These are phyloP conservation scores for Argyresthia albistria DNA, from an alignment of 2,888 invertebrate species.

Conservation along the genomic window DNA sequence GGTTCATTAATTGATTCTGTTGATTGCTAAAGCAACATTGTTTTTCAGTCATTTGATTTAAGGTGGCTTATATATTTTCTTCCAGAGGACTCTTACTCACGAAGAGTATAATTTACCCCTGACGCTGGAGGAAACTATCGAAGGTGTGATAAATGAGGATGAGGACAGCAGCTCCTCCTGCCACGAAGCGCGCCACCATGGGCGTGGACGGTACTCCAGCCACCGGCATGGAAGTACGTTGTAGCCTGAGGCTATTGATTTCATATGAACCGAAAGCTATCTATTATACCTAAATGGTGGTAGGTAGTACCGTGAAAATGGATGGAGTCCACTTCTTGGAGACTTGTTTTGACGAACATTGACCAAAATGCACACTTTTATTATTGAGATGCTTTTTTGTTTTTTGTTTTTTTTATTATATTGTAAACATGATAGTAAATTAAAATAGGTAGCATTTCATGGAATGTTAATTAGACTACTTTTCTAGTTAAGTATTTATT, in stretches of 20 bases:
- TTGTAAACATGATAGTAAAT: too few relatives aligned
- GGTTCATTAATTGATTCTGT: too few relatives aligned
- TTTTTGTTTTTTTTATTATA: too few relatives aligned
- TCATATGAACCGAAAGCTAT: not conserved
- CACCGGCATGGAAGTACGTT: constrained; percentile 51
- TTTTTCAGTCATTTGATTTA: too few relatives aligned
- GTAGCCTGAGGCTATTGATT: constrained; percentile 10
- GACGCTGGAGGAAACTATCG: constrained; percentile 46
- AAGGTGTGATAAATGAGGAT: constrained; percentile 55
- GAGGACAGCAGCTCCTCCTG: constrained; percentile 31
- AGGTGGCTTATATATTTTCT: constrained; percentile 12
- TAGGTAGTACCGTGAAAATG: too few relatives aligned
- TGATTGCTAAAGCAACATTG: too few relatives aligned
- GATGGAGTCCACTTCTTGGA: too few relatives aligned
- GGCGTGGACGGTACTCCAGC: constrained; percentile 14
- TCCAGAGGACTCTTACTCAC: constrained; percentile 37
- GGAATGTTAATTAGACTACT: too few relatives aligned
- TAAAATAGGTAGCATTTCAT: too few relatives aligned
- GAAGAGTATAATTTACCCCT: constrained; percentile 46
- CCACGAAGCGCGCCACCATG: not conserved
- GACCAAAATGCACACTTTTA: too few relatives aligned
- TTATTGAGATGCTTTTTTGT: too few relatives aligned
- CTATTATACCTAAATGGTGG: not conserved
- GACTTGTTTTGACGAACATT: too few relatives aligned
- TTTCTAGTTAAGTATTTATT: not conserved